A percentile compares a stretch with the other conserved stretches of the same genome.
Conservation (phyloP, 2,113 vertebrate genomes). For the Haliaeetus leucogaster region DNA sequence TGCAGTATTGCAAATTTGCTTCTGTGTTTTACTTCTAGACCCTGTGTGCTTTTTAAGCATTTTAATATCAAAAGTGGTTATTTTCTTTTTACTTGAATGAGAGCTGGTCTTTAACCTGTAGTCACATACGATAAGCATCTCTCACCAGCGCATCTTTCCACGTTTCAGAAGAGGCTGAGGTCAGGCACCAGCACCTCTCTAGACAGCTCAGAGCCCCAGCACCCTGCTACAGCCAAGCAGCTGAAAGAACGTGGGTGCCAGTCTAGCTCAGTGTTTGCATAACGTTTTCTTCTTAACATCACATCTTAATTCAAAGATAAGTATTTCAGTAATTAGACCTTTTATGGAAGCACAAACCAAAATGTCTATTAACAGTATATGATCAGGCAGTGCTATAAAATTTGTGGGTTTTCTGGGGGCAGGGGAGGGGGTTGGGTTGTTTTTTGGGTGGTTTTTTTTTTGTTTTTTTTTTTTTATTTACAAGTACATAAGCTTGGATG, state of each 20-base stretch:
- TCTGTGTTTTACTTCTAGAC: background rate
- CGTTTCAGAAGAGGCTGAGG: background rate
- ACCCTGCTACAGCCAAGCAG: background rate
- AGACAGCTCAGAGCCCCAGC: background rate
- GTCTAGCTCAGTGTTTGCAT: background rate
- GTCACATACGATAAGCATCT: background rate
- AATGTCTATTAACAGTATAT: background rate
- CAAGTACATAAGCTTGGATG: background rate
- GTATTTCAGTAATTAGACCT: background rate
- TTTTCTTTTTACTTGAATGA: background rate
- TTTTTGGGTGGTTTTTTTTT: background rate
- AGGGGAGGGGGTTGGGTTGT: no score
- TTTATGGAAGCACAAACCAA: background rate
- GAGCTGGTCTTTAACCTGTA: background rate
- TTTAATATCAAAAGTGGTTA: background rate
- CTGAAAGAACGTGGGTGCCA: rapidly evolving
- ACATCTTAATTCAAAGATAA: background rate
- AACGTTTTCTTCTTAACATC: background rate
- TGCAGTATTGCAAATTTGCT: background rate
- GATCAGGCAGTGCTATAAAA: background rate
- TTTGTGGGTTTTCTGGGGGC: background rate
- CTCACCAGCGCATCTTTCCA: background rate
- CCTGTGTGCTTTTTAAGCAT: background rate
- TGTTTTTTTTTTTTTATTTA: background rate
- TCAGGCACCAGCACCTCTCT: background rate